Conservation (phyloP, 2,797 vertebrate genomes). For the Darevskia mixta region DNA sequence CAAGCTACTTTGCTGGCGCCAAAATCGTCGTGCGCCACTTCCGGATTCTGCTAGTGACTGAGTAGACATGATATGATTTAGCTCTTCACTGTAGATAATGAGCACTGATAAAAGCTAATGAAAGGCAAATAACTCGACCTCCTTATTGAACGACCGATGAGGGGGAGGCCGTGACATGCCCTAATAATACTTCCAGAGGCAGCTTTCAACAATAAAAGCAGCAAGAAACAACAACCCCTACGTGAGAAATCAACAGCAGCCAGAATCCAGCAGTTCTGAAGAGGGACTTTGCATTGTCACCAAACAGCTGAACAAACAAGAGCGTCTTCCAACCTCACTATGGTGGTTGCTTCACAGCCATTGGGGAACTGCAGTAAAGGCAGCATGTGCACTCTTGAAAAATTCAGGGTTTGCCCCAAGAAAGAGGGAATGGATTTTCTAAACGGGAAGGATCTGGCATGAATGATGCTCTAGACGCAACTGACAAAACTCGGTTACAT, state of each 20-base stretch:
- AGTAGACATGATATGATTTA: too few relatives aligned
- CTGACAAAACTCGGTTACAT: too few relatives aligned
- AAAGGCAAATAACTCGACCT: too few relatives aligned
- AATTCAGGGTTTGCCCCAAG: not conserved
- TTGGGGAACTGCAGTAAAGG: not conserved
- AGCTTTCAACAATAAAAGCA: not conserved
- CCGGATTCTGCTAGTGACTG: too few relatives aligned
- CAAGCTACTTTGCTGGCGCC: too few relatives aligned
- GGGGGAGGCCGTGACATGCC: too few relatives aligned
- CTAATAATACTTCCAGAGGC: too few relatives aligned
- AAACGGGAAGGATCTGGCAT: not conserved
- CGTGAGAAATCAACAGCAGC: not conserved
- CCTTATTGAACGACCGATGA: too few relatives aligned
- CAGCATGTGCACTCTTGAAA: not conserved
- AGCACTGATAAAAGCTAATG: too few relatives aligned
- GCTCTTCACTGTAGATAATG: too few relatives aligned
- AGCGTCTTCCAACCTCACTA: not conserved
- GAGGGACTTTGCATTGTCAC: not conserved
- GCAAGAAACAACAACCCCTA: too few relatives aligned
- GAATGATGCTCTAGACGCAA: not conserved
- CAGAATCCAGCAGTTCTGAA: not conserved
- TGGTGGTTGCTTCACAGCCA: not conserved
- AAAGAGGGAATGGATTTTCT: not conserved
- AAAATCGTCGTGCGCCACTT: too few relatives aligned
- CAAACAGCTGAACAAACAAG: not conserved